Percentiles rank a stretch among this genome's conserved stretches.
Conservation (phyloP, 2,113 vertebrate species). For the Tretioscincus oriximinensis region DNA sequence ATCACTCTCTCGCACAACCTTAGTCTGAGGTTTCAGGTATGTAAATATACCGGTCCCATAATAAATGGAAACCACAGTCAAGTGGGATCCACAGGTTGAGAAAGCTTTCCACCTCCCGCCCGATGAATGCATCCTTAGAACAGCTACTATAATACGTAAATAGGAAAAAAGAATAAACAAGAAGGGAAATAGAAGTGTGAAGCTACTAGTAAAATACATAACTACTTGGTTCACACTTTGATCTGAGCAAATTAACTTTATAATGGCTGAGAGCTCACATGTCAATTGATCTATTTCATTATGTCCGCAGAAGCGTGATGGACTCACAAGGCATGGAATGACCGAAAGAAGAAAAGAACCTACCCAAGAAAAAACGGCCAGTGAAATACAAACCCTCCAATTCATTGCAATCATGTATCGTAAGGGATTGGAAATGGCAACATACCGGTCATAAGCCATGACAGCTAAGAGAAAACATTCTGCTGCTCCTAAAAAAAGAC, state of each 20-base stretch:
- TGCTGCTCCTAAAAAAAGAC: neutral
- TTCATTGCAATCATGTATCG: neutral
- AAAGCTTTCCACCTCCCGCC: neutral
- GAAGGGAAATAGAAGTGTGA: neutral
- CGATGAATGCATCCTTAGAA: neutral
- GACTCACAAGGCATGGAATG: neutral
- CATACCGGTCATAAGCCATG: conserved; percentile 19
- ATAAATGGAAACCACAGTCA: neutral
- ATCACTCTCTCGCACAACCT: neutral
- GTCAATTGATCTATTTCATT: neutral
- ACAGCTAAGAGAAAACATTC: conserved; percentile 20
- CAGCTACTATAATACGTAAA: neutral
- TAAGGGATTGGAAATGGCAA: conserved; percentile 8
- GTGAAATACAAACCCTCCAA: neutral
- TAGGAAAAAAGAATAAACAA: neutral
- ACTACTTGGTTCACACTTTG: neutral
- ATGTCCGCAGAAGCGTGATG: neutral
- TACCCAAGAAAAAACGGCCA: neutral
- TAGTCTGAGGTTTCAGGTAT: neutral
- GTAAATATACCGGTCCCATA: neutral
- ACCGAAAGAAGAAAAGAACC: neutral
- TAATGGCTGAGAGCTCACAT: neutral
- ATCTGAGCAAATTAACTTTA: conserved; percentile 3
- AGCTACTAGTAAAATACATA: conserved; percentile 10
- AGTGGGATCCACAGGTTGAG: neutral